A percentile compares a stretch with the other conserved stretches of the same genome.
Conservation (phyloP, 2,888 invertebrate species). For the Crocallis elinguaria region DNA sequence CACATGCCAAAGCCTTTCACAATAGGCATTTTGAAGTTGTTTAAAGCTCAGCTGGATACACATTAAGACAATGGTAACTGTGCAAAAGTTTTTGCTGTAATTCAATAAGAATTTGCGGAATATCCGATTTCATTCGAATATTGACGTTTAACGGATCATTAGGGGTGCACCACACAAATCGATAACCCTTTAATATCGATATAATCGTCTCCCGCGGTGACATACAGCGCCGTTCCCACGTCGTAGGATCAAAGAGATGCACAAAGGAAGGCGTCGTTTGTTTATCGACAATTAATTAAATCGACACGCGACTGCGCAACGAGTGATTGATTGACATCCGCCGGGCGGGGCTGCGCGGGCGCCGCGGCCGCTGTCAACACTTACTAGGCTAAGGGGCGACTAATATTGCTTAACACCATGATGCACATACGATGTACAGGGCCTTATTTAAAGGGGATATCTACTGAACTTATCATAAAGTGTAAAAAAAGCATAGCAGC, state of each 20-base stretch:
- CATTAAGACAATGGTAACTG: neutral
- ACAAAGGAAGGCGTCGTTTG: constrained; percentile 43
- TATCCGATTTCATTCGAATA: constrained; percentile 9
- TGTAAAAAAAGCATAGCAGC: too few relatives aligned
- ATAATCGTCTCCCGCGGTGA: constrained; percentile 33
- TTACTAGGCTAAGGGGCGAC: neutral
- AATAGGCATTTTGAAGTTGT: neutral
- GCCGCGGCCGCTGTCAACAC: neutral
- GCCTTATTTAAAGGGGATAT: too few relatives aligned
- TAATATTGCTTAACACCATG: neutral
- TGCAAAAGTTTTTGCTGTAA: constrained; percentile 12
- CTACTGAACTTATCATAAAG: too few relatives aligned
- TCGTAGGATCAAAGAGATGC: constrained; percentile 28
- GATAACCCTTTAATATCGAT: constrained; percentile 36
- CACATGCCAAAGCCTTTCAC: too few relatives aligned
- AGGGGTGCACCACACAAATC: constrained; percentile 38
- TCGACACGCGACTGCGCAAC: constrained; percentile 65
- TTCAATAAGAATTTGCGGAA: constrained; percentile 19
- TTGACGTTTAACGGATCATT: constrained; percentile 41
- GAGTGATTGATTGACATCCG: constrained; percentile 53
- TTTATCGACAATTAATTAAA: constrained; percentile 65
- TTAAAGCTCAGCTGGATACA: neutral
- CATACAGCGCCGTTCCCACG: constrained; percentile 26
- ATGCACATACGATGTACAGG: too few relatives aligned
- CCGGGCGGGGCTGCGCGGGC: constrained; percentile 9